Conservation (phyloP, 2,113 vertebrate species). For the Sclerurus mexicanus region DNA sequence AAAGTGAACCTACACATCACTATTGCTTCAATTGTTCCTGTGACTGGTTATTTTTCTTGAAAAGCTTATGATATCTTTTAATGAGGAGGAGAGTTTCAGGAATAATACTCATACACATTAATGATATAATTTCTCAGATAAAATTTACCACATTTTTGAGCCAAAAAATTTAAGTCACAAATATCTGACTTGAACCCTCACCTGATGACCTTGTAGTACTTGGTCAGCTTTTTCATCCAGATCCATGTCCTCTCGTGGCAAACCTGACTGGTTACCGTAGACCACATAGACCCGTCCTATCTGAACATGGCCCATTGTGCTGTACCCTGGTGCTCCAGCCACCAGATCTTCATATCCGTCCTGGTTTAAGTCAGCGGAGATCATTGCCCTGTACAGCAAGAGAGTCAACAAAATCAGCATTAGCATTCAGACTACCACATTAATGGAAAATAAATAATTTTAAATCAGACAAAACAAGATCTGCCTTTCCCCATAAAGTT, state of each 20-base stretch:
- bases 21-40: not conserved
- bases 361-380: constrained; percentile 74
- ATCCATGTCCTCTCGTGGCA: constrained; percentile 70
- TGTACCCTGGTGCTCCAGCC: constrained; percentile 76
- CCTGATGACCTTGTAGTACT: constrained; percentile 72
- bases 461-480: not conserved
- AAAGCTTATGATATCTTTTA: not conserved
- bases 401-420: not conserved
- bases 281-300: constrained; percentile 75
- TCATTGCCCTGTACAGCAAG: constrained; percentile 65
- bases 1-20: not conserved
- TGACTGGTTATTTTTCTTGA: not conserved
- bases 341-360: constrained; percentile 74
- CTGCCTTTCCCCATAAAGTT: not conserved
- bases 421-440: not conserved
- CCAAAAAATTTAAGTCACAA: not conserved
- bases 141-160: not conserved
- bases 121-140: not conserved
- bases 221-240: constrained; percentile 70
- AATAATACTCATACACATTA: not conserved
- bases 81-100: not conserved
- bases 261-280: constrained; percentile 66
- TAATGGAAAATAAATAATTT: not conserved
- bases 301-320: constrained; percentile 63
- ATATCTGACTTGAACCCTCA: not conserved